Evolutionary conservation across 2,797 vertebrate genomes (phyloP).

Genomic region (Notolepis coatsorum): DNA sequence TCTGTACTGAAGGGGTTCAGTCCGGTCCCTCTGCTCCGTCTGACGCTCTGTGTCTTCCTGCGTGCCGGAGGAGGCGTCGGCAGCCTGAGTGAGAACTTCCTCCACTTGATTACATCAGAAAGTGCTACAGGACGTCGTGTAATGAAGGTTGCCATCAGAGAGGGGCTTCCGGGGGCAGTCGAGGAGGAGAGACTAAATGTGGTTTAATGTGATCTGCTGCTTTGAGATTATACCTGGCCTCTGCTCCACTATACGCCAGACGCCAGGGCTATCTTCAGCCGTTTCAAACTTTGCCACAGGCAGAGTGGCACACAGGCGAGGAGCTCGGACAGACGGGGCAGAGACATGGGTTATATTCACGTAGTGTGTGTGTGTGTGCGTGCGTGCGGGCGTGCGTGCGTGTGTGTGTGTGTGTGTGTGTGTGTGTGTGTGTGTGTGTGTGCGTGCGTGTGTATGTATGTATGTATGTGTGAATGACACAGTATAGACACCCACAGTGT

Average conservation of each 20-base stretch:
- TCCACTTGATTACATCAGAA: constrained; percentile 20
- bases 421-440: no score
- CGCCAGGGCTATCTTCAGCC: not conserved
- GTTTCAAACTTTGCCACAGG: no score
- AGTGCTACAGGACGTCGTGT: not conserved
- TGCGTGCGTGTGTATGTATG: no score
- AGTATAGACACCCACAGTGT: no score
- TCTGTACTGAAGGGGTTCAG: constrained; percentile 17
- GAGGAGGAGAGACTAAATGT: constrained; percentile 13
- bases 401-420: not conserved
- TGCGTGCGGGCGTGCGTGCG: no score
- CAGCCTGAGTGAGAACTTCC: constrained; percentile 6
- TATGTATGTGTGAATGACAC: no score
- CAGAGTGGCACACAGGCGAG: no score
- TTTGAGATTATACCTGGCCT: constrained; percentile 7
- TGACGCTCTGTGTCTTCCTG: no score
- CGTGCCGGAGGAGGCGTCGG: not conserved
- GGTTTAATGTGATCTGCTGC: constrained; percentile 19
- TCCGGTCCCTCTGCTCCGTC: no score
- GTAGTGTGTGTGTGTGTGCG: no score
- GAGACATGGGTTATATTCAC: no score
- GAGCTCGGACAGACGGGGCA: no score
- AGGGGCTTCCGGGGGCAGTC: constrained; percentile 1
- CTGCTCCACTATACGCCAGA: not conserved
- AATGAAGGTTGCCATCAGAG: constrained; percentile 26